A percentile compares a stretch with the other conserved stretches of the same genome.
Conservation (phyloP, 2,888 invertebrate genomes). For the Linyphia triangularis region DNA sequence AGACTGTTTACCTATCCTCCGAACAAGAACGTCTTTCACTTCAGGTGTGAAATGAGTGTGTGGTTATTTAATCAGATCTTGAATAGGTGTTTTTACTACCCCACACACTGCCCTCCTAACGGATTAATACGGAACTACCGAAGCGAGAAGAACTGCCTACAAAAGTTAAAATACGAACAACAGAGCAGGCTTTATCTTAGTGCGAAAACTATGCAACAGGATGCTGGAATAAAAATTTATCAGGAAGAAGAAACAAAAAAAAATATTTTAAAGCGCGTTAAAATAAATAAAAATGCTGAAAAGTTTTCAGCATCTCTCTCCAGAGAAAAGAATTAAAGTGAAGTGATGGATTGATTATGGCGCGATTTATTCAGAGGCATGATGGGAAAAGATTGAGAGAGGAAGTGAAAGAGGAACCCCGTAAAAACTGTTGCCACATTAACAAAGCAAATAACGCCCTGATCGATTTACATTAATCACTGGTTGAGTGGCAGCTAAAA, state of each 20-base stretch:
- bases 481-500: conserved; percentile 72
- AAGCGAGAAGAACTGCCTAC: conserved; percentile 24
- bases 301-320: conserved; percentile 42
- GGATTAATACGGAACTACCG: conserved; percentile 36
- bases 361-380: conserved; percentile 74
- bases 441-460: conserved; percentile 73
- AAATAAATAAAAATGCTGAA: conserved; percentile 71
- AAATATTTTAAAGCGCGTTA: conserved; percentile 29
- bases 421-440: conserved; percentile 74
- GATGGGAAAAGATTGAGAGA: conserved; percentile 70
- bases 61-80: conserved; percentile 24
- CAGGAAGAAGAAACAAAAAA: conserved; percentile 17
- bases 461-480: conserved; percentile 75
- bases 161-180: conserved; percentile 36
- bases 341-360: conserved; percentile 74
- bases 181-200: conserved; percentile 39
- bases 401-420: conserved; percentile 47
- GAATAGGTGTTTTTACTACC: conserved; percentile 5
- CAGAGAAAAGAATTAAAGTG: conserved; percentile 65
- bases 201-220: conserved; percentile 62
- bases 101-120: conserved; percentile 4
- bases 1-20: conserved; percentile 17
- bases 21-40: background rate
- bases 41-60: background rate
- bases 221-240: conserved; percentile 53